A percentile compares a stretch with the other conserved stretches of the same genome.
These are phyloP conservation scores for Coendou prehensilis DNA, from an alignment of 2,797 vertebrate species.

Conservation along the genomic window DNA sequence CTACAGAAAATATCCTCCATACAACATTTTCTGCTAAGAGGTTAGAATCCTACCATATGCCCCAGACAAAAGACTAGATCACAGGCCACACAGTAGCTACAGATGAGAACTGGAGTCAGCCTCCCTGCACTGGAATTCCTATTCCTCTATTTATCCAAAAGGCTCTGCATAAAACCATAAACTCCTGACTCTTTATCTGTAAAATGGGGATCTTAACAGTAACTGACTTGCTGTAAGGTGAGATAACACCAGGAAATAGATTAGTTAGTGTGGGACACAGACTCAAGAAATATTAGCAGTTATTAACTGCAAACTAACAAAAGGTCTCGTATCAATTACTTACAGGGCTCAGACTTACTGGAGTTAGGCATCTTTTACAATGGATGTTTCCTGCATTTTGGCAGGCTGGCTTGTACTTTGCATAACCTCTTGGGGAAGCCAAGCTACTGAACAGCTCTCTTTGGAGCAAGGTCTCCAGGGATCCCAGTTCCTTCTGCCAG, in stretches of 20 bases:
- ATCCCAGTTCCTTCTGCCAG: slow-evolving; percentile 44
- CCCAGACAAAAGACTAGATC: slow-evolving; percentile 1
- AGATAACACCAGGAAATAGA: slow-evolving; percentile 55
- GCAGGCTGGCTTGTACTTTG: slow-evolving; percentile 12
- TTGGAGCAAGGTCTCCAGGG: slow-evolving; percentile 31
- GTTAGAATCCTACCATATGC: not conserved
- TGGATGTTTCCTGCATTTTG: not conserved
- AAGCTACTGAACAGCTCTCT: not conserved
- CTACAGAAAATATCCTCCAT: not conserved
- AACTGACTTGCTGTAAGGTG: not conserved
- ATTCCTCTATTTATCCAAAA: slow-evolving; percentile 27
- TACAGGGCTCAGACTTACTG: slow-evolving; percentile 44
- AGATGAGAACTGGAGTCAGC: not conserved
- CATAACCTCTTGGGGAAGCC: not conserved
- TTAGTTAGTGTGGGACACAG: not conserved
- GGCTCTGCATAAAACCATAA: not conserved
- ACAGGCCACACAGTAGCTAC: not conserved
- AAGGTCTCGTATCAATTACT: not conserved
- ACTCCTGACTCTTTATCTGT: slow-evolving; percentile 40
- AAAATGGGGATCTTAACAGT: slow-evolving; percentile 48
- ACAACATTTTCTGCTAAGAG: not conserved
- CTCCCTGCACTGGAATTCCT: not conserved
- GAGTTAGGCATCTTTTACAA: not conserved
- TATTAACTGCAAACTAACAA: slow-evolving; percentile 68
- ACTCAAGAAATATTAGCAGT: slow-evolving; percentile 61